Evolutionary conservation across 2,113 vertebrate species (phyloP), one percentile per base, ranked within the genome.

Genomic region (Conger conger): DNA sequence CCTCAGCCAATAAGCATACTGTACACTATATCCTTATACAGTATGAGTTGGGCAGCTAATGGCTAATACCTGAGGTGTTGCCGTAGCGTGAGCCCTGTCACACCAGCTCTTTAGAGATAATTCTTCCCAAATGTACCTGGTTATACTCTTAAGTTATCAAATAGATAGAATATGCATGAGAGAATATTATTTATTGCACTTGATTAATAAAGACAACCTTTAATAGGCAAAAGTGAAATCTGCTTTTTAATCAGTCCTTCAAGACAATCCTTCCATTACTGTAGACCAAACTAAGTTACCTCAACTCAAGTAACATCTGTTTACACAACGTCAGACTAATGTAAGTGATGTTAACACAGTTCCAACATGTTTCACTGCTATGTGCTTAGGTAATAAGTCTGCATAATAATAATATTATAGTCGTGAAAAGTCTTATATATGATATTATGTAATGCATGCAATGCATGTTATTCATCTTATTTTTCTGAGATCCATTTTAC

Each of bases 331-430:
- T 50, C 8, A 15, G 93, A 93, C 91, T 96, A 96, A 97, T 97
- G 95, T 95, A 88, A 90, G 90, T 95, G 95, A 96, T 96, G 94
- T 95, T 93, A 96, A 94, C 92, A 89, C 87, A 89, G 87, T 93
- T 94, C 96, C 96, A 96, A 92, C 96, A 96, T 96, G 95, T 94
- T 93, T 93, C 90, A 57, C 53, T 91, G 93, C 95, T 92, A 92
- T 93, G 93, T 95, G 96, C 93, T 96, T 94, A 96, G 90, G 93
- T 93, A 89, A 93, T 94, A 88, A 90, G 86, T 89, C 33, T 83
- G 87, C 57, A 63, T 3, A 57, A 57, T 57, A 42, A 42, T 9
- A n/a, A n/a, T n/a, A n/a, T n/a, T n/a, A n/a, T n/a, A n/a, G n/a
- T 42, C 40, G 9, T 42, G 40, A 42, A 42, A 42, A 3, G 40